Percentiles rank a stretch among this genome's conserved stretches.
Evolutionary conservation across 2,888 invertebrate genomes (phyloP).

Genomic region (Aleiodes leptofemur): DNA sequence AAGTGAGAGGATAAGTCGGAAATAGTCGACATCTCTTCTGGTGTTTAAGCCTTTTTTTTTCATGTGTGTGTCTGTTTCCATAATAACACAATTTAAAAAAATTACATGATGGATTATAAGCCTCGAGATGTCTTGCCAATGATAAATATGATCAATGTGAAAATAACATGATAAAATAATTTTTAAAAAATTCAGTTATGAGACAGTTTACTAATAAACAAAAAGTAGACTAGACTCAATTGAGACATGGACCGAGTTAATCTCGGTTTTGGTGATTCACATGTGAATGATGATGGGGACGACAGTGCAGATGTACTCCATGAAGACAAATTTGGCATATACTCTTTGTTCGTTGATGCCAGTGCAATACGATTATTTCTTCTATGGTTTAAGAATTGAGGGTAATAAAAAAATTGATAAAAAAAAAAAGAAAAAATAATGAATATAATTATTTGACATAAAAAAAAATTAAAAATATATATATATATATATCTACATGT

Average conservation of each 20-base stretch:
- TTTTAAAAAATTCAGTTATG: not conserved
- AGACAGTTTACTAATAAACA: conserved; percentile 13
- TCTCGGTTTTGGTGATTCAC: conserved; percentile 56
- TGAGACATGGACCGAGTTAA: conserved; percentile 59
- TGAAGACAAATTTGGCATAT: conserved; percentile 22
- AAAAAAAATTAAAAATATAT: too few relatives aligned
- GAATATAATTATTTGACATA: conserved; percentile 6
- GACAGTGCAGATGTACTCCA: conserved; percentile 7
- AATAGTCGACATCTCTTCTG: too few relatives aligned
- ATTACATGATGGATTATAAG: not conserved
- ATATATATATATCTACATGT: not conserved
- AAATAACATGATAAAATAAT: conserved; percentile 40
- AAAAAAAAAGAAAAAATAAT: not conserved
- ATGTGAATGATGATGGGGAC: conserved; percentile 46
- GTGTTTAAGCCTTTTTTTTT: not conserved
- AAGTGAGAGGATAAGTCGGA: too few relatives aligned
- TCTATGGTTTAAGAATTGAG: conserved; percentile 18
- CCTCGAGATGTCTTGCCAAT: conserved; percentile 4
- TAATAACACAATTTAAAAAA: not conserved
- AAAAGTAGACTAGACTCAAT: conserved; percentile 48
- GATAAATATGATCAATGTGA: conserved; percentile 48
- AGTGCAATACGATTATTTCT: conserved; percentile 38
- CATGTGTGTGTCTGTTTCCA: not conserved
- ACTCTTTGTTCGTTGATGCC: conserved; percentile 24
- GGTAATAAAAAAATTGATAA: not conserved